Evolutionary conservation across 2,113 vertebrate species (phyloP).

Genomic region (Eudyptes chrysolophus): DNA sequence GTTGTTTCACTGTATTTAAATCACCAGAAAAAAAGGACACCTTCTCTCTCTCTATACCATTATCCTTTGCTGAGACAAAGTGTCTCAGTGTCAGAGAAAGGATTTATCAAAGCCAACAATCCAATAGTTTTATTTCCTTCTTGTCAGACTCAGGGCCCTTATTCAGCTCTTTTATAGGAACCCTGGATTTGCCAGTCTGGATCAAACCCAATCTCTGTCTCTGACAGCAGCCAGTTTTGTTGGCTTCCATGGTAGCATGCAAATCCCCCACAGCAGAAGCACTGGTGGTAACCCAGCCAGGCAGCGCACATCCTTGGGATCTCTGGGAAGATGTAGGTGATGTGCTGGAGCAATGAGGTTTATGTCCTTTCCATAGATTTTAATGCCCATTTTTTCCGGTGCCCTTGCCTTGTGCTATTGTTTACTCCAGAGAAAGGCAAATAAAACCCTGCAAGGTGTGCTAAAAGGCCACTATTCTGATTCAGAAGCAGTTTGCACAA

Average conservation of each 20-base stretch:
- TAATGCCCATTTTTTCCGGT: background rate
- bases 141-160: slow-evolving; percentile 23
- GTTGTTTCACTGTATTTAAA: slow-evolving; percentile 51
- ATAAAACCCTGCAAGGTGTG: background rate
- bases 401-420: background rate
- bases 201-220: background rate
- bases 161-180: background rate
- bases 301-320: background rate
- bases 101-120: slow-evolving; percentile 56
- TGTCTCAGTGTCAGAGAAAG: slow-evolving; percentile 22
- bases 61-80: slow-evolving; percentile 39
- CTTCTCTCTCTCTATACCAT: background rate
- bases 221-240: background rate
- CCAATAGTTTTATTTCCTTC: slow-evolving; percentile 40
- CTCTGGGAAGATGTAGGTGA: background rate
- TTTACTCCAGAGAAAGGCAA: background rate
- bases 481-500: background rate
- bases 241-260: background rate
- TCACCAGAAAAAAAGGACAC: background rate
- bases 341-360: background rate
- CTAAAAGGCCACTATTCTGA: background rate
- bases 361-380: background rate
- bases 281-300: background rate
- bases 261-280: background rate
- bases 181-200: background rate